Percentiles rank a stretch among this genome's conserved stretches.
Conservation (phyloP, 2,888 invertebrate species). For the Latheticus oryzae region DNA sequence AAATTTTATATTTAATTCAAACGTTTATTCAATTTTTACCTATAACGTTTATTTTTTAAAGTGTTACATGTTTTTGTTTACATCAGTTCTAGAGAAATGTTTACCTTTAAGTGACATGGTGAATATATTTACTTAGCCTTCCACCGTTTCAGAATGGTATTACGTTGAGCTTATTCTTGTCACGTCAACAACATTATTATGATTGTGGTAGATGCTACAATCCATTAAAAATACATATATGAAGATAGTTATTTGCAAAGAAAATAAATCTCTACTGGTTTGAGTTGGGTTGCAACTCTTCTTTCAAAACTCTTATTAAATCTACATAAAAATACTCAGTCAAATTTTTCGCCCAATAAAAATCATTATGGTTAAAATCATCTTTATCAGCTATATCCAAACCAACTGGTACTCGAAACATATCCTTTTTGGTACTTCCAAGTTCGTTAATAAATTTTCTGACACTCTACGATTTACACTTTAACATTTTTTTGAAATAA, state of each 20-base stretch:
- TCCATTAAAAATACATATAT: background rate
- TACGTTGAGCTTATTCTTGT: slow-evolving; percentile 11
- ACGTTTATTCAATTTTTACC: too few relatives aligned
- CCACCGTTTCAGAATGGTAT: slow-evolving; percentile 4
- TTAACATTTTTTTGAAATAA: too few relatives aligned
- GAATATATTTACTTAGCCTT: slow-evolving; percentile 12
- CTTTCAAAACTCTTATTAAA: background rate
- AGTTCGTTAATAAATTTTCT: background rate
- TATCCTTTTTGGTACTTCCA: background rate
- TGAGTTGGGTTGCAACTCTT: background rate
- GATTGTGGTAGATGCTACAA: slow-evolving; percentile 1
- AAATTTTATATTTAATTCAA: too few relatives aligned
- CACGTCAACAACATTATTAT: slow-evolving; percentile 25
- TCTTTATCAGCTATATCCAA: background rate
- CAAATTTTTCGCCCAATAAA: background rate
- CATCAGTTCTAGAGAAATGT: slow-evolving; percentile 11
- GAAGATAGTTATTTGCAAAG: too few relatives aligned
- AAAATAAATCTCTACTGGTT: too few relatives aligned
- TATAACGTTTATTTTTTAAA: too few relatives aligned
- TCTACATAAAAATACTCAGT: background rate
- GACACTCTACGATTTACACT: background rate
- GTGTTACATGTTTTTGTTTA: too few relatives aligned
- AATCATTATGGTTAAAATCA: background rate
- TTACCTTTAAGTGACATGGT: slow-evolving; percentile 1
- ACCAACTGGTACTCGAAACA: background rate